These are phyloP conservation scores for Blera fallax DNA, from an alignment of 2,888 invertebrate species.

Conservation along the genomic window DNA sequence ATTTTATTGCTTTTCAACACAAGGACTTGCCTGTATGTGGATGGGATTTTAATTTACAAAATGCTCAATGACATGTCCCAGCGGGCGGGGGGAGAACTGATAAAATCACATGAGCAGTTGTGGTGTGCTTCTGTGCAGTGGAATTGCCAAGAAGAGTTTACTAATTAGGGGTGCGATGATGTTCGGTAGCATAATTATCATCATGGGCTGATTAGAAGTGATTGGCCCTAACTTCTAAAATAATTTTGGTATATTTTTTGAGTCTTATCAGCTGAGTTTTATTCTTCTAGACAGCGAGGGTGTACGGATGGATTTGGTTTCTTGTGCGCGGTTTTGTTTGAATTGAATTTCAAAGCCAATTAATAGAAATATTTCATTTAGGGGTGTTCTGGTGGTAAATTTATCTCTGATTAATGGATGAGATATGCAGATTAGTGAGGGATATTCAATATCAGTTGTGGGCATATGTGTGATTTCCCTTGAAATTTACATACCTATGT, in stretches of 20 bases:
- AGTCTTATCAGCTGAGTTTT: not conserved
- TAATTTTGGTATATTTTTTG: not conserved
- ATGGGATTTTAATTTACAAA: constrained; percentile 58
- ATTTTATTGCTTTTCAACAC: constrained; percentile 53
- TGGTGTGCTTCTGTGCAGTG: not conserved
- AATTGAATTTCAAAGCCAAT: constrained; percentile 19
- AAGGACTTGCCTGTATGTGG: not conserved
- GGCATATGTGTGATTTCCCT: no score
- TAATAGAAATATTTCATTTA: not conserved
- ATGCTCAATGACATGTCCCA: constrained; percentile 14
- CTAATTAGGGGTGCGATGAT: constrained; percentile 62
- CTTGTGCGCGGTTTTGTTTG: not conserved
- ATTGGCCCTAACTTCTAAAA: constrained; percentile 17
- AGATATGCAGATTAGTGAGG: not conserved
- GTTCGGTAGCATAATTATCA: not conserved
- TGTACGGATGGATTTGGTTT: not conserved
- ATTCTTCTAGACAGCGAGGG: not conserved
- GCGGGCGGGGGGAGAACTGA: constrained; percentile 7
- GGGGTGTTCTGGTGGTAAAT: not conserved
- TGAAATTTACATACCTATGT: no score
- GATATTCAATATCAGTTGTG: not conserved
- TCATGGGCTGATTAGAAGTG: constrained; percentile 17
- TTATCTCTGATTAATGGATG: constrained; percentile 5
- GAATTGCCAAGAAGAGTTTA: not conserved
- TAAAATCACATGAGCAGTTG: constrained; percentile 25